These are phyloP conservation scores for Sycon ciliatum DNA, from an alignment of 37 sponge, comb jelly and placozoan genomes.

Conservation along the genomic window DNA sequence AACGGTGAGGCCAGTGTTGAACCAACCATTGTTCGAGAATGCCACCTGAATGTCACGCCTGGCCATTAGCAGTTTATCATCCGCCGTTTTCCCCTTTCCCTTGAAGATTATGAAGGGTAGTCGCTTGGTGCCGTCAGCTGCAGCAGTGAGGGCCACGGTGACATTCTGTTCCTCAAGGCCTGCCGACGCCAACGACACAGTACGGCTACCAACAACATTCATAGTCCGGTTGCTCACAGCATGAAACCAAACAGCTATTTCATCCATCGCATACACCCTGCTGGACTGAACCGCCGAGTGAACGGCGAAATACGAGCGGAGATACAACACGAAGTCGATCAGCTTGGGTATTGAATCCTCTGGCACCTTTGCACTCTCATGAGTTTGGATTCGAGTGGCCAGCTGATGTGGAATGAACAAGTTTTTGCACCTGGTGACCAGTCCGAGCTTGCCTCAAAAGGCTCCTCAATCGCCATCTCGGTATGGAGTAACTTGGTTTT, in stretches of 20 bases:
- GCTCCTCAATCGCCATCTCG: too few species aligned
- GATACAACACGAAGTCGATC: conserved; percentile 2
- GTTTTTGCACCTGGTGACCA: too few species aligned
- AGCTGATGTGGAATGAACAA: too few species aligned
- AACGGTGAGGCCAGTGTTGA: conserved; percentile 44
- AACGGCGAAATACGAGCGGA: neutral
- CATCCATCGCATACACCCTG: conserved; percentile 42
- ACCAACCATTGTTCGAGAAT: conserved; percentile 34
- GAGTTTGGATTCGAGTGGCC: too few species aligned
- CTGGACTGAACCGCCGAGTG: neutral
- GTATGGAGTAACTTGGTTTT: too few species aligned
- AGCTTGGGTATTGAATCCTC: conserved; percentile 33
- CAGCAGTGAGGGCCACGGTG: conserved; percentile 49
- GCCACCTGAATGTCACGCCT: conserved; percentile 36
- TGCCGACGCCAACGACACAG: conserved; percentile 39
- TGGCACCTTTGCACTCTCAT: too few species aligned
- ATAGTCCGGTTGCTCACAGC: conserved; percentile 51
- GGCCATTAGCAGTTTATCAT: neutral
- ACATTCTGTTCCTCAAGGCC: conserved; percentile 50
- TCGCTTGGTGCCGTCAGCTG: conserved; percentile 42
- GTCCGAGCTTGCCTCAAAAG: too few species aligned
- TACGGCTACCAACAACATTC: conserved; percentile 24
- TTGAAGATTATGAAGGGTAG: conserved; percentile 53
- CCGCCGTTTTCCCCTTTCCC: conserved; percentile 28
- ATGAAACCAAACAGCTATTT: conserved; percentile 57